Conservation (phyloP, 1,140 invertebrate species). For the Cheumatopsyche charites region DNA sequence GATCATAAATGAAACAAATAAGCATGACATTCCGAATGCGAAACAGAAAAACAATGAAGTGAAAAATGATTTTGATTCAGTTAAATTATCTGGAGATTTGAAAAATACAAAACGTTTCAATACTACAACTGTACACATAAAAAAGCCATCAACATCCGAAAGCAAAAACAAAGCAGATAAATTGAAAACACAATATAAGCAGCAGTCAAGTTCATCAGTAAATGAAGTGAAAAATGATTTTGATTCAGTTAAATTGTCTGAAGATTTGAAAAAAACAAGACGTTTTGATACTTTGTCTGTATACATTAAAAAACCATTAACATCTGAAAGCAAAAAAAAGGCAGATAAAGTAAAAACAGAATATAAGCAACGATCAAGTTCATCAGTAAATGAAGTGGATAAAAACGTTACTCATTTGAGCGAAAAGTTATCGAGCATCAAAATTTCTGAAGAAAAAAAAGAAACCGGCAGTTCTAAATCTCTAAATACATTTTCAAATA, state of each 20-base stretch:
- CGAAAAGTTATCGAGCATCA: background rate
- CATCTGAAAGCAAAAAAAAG: background rate
- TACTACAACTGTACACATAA: background rate
- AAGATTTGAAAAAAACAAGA: background rate
- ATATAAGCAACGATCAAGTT: background rate
- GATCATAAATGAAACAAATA: background rate
- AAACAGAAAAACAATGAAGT: background rate
- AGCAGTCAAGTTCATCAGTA: background rate
- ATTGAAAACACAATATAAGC: background rate
- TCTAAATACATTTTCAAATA: background rate
- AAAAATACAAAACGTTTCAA: background rate
- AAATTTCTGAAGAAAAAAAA: background rate
- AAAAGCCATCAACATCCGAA: background rate
- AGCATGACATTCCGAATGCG: too few species aligned
- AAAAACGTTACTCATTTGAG: background rate
- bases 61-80: background rate
- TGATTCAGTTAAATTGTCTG: background rate
- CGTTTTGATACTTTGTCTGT: background rate
- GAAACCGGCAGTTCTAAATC: background rate
- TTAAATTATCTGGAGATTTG: background rate
- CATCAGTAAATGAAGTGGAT: background rate
- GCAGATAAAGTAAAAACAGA: background rate
- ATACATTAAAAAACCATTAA: background rate
- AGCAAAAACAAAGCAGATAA: background rate
- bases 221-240: background rate